phyloP scores from a whole-genome alignment of 2,113 vertebrate genomes.

The Oriolus oriolus region DNA sequence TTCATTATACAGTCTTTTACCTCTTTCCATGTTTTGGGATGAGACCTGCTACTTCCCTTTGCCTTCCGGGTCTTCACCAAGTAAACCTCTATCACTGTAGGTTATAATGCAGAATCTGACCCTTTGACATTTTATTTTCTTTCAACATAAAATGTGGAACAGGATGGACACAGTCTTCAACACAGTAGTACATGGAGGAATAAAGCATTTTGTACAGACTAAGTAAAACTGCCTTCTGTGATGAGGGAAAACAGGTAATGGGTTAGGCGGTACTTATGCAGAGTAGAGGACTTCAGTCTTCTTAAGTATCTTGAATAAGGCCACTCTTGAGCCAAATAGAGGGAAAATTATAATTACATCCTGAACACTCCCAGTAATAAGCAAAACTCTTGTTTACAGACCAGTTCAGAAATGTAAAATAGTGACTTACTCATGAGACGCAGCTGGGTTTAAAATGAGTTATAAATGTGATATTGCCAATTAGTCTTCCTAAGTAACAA shows the following conservation, averaged over 20 bases:
- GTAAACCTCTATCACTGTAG: neutral
- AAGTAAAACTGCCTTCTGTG: neutral
- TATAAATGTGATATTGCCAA: neutral
- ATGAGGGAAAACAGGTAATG: fast-evolving
- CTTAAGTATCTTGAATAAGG: neutral
- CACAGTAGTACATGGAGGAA: neutral
- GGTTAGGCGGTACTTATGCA: fast-evolving
- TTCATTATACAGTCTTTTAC: neutral
- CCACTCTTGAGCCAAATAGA: neutral
- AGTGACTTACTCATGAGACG: neutral
- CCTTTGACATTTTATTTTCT: neutral
- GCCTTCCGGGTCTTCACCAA: neutral
- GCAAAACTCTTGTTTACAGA: neutral
- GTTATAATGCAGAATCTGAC: neutral
- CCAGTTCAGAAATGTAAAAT: neutral
- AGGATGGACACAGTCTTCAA: neutral
- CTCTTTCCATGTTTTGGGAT: neutral
- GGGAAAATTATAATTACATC: neutral
- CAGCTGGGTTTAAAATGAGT: neutral
- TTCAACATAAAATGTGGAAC: neutral
- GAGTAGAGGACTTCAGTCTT: neutral
- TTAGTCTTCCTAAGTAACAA: neutral
- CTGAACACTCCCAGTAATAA: neutral
- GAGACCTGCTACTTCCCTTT: neutral
- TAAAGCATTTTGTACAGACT: neutral